These are phyloP conservation scores for Helicoverpa zea DNA, from an alignment of 1,140 invertebrate species.

Conservation along the genomic window DNA sequence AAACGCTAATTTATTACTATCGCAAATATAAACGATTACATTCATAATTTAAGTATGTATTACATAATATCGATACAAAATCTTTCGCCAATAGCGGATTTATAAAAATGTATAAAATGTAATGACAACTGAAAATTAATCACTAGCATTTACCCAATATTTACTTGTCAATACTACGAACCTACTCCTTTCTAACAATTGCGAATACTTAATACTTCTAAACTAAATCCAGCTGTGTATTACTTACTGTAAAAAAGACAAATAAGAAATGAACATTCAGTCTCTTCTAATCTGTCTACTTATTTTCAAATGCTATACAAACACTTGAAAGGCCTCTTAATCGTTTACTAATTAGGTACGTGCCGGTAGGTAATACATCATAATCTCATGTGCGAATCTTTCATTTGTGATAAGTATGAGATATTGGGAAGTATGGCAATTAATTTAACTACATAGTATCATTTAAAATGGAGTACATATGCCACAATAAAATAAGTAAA, in stretches of 20 bases:
- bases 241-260: conserved; percentile 40
- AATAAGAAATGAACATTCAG: conserved; percentile 44
- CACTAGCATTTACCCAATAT: conserved; percentile 62
- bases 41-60: conserved; percentile 71
- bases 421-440: conserved; percentile 14
- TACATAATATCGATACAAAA: conserved; percentile 73
- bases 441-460: conserved; percentile 18
- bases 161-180: conserved; percentile 47
- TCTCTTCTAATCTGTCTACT: conserved; percentile 49
- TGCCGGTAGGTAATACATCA: conserved; percentile 32
- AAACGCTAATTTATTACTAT: conserved; percentile 73
- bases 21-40: conserved; percentile 76
- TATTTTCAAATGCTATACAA: conserved; percentile 47
- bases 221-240: conserved; percentile 31
- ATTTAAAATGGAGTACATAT: conserved; percentile 31
- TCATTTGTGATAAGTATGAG: neutral
- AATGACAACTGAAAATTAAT: conserved; percentile 59
- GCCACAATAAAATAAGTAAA: conserved; percentile 27
- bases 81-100: conserved; percentile 73
- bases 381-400: conserved; percentile 16
- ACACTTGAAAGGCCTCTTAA: conserved; percentile 51
- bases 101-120: conserved; percentile 83
- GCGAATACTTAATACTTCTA: conserved; percentile 40
- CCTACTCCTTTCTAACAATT: conserved; percentile 33
- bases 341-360: conserved; percentile 44